These are phyloP conservation scores for Eledone cirrhosa DNA, from an alignment of 2,888 invertebrate species.

Conservation along the genomic window DNA sequence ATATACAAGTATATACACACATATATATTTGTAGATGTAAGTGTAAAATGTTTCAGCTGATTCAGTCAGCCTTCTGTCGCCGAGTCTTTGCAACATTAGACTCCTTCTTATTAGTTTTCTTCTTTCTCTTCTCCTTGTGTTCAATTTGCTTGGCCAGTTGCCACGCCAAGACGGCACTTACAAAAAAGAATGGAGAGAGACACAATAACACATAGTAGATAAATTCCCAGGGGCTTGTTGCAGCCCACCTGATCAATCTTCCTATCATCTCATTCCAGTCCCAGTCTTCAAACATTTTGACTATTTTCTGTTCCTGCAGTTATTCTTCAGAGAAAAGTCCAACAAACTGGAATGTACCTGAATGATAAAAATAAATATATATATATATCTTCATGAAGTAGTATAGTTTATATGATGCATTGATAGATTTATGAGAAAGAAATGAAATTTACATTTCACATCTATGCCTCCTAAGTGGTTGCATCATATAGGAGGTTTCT, in stretches of 20 bases:
- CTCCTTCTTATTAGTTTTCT: slow-evolving; percentile 66
- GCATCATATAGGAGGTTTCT: too few species aligned
- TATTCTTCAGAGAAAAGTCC: too few species aligned
- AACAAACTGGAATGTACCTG: too few species aligned
- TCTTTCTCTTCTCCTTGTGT: slow-evolving; percentile 69
- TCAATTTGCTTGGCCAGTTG: slow-evolving; percentile 70
- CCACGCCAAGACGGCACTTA: slow-evolving; percentile 70
- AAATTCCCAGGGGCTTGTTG: slow-evolving; percentile 68
- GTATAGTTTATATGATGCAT: too few species aligned
- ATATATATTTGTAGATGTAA: too few species aligned
- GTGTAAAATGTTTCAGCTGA: not conserved
- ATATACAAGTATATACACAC: too few species aligned
- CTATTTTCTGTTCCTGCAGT: not conserved
- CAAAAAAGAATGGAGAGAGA: slow-evolving; percentile 70
- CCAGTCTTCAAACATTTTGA: slow-evolving; percentile 39
- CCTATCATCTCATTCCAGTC: slow-evolving; percentile 60
- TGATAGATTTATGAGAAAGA: too few species aligned
- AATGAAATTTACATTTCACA: too few species aligned
- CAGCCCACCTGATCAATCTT: slow-evolving; percentile 61
- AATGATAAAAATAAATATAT: too few species aligned
- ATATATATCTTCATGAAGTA: too few species aligned
- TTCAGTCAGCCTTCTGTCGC: slow-evolving; percentile 51
- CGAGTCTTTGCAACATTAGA: slow-evolving; percentile 65
- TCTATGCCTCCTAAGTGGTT: too few species aligned
- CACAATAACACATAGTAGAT: slow-evolving; percentile 69